Percentiles rank a stretch among this genome's conserved stretches.
Conservation (phyloP, 2,797 vertebrate species). For the Cryptoprocta ferox region DNA sequence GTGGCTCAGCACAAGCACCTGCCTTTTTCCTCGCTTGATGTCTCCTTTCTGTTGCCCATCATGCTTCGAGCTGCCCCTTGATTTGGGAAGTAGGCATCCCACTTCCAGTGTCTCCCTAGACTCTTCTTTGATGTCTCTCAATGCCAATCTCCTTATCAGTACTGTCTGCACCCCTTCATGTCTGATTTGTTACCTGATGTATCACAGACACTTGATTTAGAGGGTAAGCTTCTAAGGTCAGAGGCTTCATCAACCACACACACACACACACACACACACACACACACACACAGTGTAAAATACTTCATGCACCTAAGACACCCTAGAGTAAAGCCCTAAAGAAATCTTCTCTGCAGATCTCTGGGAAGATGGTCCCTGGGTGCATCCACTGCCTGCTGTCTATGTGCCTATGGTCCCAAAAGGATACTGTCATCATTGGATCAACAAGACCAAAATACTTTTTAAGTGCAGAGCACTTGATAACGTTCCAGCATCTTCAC, state of each 20-base stretch:
- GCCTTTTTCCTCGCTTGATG: background rate
- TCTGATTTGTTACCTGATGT: slow-evolving; percentile 3
- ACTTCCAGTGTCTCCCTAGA: background rate
- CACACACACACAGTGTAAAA: background rate
- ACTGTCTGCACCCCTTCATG: background rate
- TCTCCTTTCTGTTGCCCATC: background rate
- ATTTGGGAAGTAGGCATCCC: background rate
- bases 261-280: background rate
- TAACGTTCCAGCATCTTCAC: slow-evolving; percentile 23
- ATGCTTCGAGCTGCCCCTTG: background rate
- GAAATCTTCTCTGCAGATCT: background rate
- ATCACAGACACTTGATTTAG: slow-evolving; percentile 40
- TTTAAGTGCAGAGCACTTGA: background rate
- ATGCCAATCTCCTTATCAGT: slow-evolving; percentile 12
- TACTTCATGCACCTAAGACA: background rate
- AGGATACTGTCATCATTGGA: background rate
- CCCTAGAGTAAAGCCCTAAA: slow-evolving; percentile 18
- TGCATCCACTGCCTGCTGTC: background rate
- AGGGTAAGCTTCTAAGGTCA: background rate
- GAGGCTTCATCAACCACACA: background rate
- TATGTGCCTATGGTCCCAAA: background rate
- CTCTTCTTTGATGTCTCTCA: slow-evolving; percentile 28
- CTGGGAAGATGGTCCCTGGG: background rate
- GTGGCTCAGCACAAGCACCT: background rate
- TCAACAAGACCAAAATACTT: slow-evolving; percentile 23